Conservation (phyloP, 2,888 invertebrate species). For the Panopea generosa region DNA sequence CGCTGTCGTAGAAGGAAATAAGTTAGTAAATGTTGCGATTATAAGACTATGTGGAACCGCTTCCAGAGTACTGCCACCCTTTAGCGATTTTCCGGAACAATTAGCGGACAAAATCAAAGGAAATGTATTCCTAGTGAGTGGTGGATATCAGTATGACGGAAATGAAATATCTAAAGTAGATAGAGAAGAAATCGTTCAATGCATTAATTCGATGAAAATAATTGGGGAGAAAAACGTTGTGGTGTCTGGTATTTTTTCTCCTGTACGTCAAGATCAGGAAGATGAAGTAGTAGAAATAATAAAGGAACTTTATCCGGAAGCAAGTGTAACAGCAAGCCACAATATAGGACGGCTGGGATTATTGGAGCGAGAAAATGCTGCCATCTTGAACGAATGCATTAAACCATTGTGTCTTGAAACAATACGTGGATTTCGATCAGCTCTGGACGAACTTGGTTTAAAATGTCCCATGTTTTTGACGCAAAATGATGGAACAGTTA, state of each 20-base stretch:
- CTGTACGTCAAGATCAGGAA: constrained; percentile 77
- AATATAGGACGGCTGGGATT: constrained; percentile 80
- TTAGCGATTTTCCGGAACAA: constrained; percentile 76
- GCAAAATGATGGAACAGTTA: constrained; percentile 83
- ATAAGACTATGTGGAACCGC: constrained; percentile 81
- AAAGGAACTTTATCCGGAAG: constrained; percentile 63
- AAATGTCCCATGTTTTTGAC: constrained; percentile 81
- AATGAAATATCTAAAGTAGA: constrained; percentile 69
- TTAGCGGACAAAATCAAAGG: constrained; percentile 67
- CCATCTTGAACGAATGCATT: constrained; percentile 82
- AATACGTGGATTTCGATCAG: constrained; percentile 71
- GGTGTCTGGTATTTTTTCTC: constrained; percentile 80
- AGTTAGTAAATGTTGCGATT: constrained; percentile 76
- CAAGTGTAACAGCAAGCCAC: constrained; percentile 77
- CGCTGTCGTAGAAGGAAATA: constrained; percentile 79
- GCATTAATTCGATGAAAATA: constrained; percentile 56
- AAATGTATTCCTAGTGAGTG: constrained; percentile 68
- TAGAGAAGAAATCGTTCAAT: constrained; percentile 68
- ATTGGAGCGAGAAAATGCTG: constrained; percentile 82
- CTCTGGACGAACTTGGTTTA: constrained; percentile 71
- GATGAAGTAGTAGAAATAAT: constrained; percentile 65
- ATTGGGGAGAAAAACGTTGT: constrained; percentile 74
- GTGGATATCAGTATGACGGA: constrained; percentile 81
- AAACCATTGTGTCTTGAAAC: constrained; percentile 76
- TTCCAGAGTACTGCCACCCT: constrained; percentile 76